Conservation (phyloP, 1,140 invertebrate species). For the Apis florea region DNA sequence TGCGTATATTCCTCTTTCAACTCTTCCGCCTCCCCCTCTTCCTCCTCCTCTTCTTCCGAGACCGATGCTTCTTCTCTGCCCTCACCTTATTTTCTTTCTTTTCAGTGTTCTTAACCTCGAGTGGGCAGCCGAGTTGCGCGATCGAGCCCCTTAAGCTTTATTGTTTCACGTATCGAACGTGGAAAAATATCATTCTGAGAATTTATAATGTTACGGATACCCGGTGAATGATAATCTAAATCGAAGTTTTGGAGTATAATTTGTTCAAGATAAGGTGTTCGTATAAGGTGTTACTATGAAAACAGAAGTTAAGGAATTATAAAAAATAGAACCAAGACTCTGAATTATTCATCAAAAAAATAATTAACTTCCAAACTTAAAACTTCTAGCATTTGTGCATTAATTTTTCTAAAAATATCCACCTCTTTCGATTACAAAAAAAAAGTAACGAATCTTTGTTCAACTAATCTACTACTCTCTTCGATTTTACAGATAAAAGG, state of each 20-base stretch:
- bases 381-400: too few species aligned
- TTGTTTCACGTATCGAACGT: slow-evolving; percentile 7
- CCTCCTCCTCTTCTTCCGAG: slow-evolving; percentile 53
- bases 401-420: too few species aligned
- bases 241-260: neutral
- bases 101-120: neutral
- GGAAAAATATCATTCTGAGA: neutral
- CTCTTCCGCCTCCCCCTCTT: slow-evolving; percentile 40
- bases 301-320: too few species aligned
- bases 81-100: slow-evolving; percentile 11
- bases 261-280: too few species aligned
- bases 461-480: too few species aligned
- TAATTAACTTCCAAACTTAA: too few species aligned
- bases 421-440: too few species aligned
- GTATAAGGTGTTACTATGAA: too few species aligned
- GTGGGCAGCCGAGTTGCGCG: slow-evolving; percentile 35
- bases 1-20: slow-evolving; percentile 34
- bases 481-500: too few species aligned
- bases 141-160: slow-evolving; percentile 14
- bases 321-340: too few species aligned
- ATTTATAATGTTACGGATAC: neutral
- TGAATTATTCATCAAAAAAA: too few species aligned
- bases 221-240: neutral
- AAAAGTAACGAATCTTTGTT: too few species aligned
- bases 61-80: slow-evolving; percentile 76